These are phyloP conservation scores for Eristalis tenax DNA, from an alignment of 2,888 invertebrate genomes.

Conservation along the genomic window DNA sequence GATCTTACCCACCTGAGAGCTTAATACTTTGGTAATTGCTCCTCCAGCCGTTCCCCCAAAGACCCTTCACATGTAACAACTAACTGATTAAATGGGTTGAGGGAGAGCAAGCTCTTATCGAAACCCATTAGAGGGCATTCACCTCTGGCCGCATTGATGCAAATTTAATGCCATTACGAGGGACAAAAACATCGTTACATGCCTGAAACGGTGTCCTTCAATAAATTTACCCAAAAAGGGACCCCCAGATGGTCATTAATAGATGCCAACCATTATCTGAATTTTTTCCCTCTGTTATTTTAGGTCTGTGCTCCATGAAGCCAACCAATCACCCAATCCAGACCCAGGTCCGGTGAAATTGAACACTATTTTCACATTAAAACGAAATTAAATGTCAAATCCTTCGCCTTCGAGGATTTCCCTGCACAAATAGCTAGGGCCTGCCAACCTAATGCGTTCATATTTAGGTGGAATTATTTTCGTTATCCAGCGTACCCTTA, in stretches of 20 bases:
- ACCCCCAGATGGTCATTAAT: conserved; percentile 52
- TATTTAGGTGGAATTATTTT: conserved; percentile 26
- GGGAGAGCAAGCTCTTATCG: conserved; percentile 22
- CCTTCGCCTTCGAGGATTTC: conserved; percentile 34
- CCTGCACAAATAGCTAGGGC: background rate
- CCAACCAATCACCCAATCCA: background rate
- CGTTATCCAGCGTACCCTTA: background rate
- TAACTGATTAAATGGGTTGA: background rate
- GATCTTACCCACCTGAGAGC: background rate
- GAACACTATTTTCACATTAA: conserved; percentile 67
- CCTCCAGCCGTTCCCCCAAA: background rate
- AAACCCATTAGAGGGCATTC: conserved; percentile 45
- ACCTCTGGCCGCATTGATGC: conserved; percentile 27
- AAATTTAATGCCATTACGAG: conserved; percentile 48
- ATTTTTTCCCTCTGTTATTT: conserved; percentile 15
- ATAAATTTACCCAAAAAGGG: conserved; percentile 44
- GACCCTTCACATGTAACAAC: conserved; percentile 1
- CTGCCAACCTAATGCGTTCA: conserved; percentile 7
- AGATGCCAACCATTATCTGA: conserved; percentile 48
- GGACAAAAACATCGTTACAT: conserved; percentile 29
- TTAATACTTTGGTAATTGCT: background rate
- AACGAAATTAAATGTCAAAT: conserved; percentile 67
- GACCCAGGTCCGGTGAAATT: conserved; percentile 37
- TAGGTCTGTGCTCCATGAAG: background rate
- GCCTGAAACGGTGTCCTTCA: conserved; percentile 41